These are phyloP conservation scores for Procambarus virginalis DNA, from an alignment of 1,140 invertebrate genomes.

Conservation along the genomic window DNA sequence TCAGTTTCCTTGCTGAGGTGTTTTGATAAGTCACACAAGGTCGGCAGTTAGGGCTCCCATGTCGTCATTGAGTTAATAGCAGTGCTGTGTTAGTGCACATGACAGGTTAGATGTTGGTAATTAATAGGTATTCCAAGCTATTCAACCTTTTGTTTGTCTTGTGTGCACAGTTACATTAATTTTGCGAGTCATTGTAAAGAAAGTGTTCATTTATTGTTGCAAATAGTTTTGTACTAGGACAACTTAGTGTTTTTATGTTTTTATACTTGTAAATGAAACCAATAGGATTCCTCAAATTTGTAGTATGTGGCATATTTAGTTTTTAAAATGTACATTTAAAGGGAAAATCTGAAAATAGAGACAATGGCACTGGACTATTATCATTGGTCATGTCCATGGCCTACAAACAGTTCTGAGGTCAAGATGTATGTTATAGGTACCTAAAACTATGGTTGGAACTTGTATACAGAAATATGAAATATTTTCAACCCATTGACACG, in stretches of 20 bases:
- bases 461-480: background rate
- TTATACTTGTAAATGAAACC: slow-evolving; percentile 36
- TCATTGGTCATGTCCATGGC: slow-evolving; percentile 8
- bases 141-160: background rate
- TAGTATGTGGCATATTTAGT: slow-evolving; percentile 11
- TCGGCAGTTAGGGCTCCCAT: slow-evolving; percentile 26
- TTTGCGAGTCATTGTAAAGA: slow-evolving; percentile 1
- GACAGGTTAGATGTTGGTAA: slow-evolving; percentile 15
- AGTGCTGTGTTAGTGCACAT: slow-evolving; percentile 30
- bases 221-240: slow-evolving; percentile 9
- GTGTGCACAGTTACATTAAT: background rate
- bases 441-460: background rate
- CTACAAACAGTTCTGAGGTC: slow-evolving; percentile 19
- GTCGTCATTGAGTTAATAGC: slow-evolving; percentile 27
- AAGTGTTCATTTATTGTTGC: background rate
- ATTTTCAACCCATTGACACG: background rate
- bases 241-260: slow-evolving; percentile 28
- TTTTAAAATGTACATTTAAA: slow-evolving; percentile 16
- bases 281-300: slow-evolving; percentile 11
- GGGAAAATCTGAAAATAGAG: background rate
- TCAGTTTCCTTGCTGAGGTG: slow-evolving; percentile 9
- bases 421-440: background rate
- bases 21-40: slow-evolving; percentile 40
- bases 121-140: slow-evolving; percentile 13
- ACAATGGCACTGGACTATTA: slow-evolving; percentile 3